Percentiles rank a stretch among this genome's conserved stretches.
These are phyloP conservation scores for Atlantisia rogersi DNA, from an alignment of 2,113 vertebrate species.

Conservation along the genomic window DNA sequence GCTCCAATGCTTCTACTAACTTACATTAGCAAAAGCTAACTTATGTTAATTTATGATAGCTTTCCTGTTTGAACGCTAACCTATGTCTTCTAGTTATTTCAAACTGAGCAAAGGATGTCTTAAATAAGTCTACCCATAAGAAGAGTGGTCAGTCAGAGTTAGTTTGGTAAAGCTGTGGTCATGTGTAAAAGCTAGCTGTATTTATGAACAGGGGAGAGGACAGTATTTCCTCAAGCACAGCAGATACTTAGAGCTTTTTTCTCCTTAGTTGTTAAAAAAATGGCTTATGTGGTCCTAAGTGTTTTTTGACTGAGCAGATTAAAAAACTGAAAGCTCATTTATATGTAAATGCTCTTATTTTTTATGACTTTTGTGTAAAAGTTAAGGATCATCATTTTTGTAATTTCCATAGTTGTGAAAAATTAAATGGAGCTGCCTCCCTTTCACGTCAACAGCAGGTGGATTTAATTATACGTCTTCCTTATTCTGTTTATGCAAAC, in stretches of 20 bases:
- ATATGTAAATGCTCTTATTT: not conserved
- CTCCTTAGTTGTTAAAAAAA: not conserved
- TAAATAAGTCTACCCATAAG: not conserved
- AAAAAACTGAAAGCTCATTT: not conserved
- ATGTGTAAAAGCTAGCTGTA: not conserved
- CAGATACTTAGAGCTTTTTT: not conserved
- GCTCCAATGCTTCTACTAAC: not conserved
- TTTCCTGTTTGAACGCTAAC: not conserved
- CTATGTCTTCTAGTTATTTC: not conserved
- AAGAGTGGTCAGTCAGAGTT: not conserved
- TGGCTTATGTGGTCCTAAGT: not conserved
- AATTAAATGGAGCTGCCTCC: not conserved
- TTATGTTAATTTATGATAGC: not conserved
- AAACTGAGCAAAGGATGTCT: not conserved
- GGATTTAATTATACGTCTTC: conserved; percentile 6
- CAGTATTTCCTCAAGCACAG: not conserved
- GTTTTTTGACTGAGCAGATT: not conserved
- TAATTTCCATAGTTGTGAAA: not conserved
- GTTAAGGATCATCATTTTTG: not conserved
- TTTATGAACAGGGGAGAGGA: not conserved
- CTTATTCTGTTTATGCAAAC: conserved; percentile 12
- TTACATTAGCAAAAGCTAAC: not conserved
- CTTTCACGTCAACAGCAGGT: not conserved
- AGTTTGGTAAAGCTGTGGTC: not conserved
- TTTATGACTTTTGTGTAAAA: not conserved